Base-by-base conservation (phyloP, 2,797 vertebrate species). In the Hipposideros larvatus region DNA sequence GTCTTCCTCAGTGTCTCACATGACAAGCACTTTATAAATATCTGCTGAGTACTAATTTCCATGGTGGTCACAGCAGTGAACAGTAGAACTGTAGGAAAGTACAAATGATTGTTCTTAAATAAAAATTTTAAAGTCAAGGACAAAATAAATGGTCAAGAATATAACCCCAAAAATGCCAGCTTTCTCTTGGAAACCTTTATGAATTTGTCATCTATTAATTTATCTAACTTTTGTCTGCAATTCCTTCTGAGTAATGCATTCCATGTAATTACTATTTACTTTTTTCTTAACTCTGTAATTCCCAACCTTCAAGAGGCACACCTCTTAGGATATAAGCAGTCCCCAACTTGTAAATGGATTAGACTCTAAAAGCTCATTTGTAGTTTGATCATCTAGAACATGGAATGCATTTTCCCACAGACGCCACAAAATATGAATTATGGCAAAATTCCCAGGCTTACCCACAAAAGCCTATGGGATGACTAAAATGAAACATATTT, bases 381-480 rank as follows among this genome's bases (percentile, higher is more conserved):
- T n/a, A 37, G 59, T 82, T 46, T 66, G 31, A 91, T 80, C 37
- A 87, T 74, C 37, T 91, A 48, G 57, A 86, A 87, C 41, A 80
- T 10, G 61, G 70, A 87, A 87, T 87, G 28, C 31, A 92, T 53
- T 74, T 92, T 83, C 59, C 26, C 90, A 51, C 4, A 87, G 68
- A 87, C 14, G 26, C 21, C 57, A 74, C 48, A 31, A 87, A 87
- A 87, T 66, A 87, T 8, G 18, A 59, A 91, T 66, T 70, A 83
- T 82, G 75, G 51, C 26, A 95, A 95, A 92, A 92, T 88, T 63
- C 61, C 34, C 61, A 84, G 28, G 34, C 26, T 51, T 92, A 2
- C 66, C 61, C 51, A 95, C 26, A 82, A 66, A 94, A 87, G 34
- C 26, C 66, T 91, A 1, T 61, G 57, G 73, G 37, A 77, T 46